Conservation (phyloP, 2,888 invertebrate genomes). For the Agonum fuliginosum region DNA sequence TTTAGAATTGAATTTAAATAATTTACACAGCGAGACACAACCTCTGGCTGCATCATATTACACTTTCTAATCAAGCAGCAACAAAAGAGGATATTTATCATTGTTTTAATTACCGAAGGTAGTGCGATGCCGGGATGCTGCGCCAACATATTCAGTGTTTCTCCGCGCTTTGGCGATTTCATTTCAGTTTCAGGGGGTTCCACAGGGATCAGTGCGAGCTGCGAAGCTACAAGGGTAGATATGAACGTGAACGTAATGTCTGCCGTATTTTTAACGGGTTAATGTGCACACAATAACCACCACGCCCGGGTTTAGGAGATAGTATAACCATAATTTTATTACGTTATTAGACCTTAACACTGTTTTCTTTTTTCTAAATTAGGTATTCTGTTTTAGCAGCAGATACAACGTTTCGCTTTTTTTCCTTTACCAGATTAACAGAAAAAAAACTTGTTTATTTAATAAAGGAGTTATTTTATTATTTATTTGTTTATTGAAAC, state of each 20-base stretch:
- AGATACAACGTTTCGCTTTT: not conserved
- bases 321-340: constrained; percentile 41
- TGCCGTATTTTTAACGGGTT: constrained; percentile 43
- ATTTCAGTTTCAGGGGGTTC: constrained; percentile 13
- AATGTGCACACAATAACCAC: constrained; percentile 31
- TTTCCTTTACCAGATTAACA: not conserved
- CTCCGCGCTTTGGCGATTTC: not conserved
- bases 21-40: not conserved
- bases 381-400: not conserved
- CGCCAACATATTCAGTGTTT: not conserved
- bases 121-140: not conserved
- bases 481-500: no score
- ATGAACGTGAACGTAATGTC: constrained; percentile 30
- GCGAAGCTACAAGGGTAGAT: constrained; percentile 15
- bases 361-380: constrained; percentile 19
- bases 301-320: not conserved
- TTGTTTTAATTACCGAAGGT: constrained; percentile 39
- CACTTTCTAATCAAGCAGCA: constrained; percentile 30
- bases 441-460: no score
- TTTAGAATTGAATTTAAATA: no score
- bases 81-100: constrained; percentile 46
- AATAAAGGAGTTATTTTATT: no score
- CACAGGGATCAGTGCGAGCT: constrained; percentile 9
- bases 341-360: constrained; percentile 27
- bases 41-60: not conserved